A percentile compares a stretch with the other conserved stretches of the same genome.
Conservation (phyloP, 1,140 invertebrate species). For the Phthorimaea operculella region DNA sequence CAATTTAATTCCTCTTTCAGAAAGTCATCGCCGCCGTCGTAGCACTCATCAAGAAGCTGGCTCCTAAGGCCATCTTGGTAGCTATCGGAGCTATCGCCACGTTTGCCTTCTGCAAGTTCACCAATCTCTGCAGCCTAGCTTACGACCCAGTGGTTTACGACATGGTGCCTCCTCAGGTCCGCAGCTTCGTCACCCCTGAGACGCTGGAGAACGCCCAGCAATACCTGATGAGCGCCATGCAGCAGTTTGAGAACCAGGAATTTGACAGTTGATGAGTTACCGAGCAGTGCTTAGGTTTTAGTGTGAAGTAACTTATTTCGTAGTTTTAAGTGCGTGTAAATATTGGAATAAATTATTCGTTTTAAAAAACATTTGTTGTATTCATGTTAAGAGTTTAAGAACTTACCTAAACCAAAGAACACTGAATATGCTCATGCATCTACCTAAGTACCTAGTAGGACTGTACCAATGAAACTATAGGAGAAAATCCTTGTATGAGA, state of each 20-base stretch:
- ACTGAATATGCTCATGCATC: too few species aligned
- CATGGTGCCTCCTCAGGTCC: background rate
- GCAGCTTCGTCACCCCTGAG: background rate
- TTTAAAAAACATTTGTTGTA: too few species aligned
- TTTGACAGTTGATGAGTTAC: too few species aligned
- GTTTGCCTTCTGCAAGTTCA: conserved; percentile 18
- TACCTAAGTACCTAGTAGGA: too few species aligned
- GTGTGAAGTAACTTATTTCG: background rate
- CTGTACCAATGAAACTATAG: too few species aligned
- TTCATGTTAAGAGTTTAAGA: too few species aligned
- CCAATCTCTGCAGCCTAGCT: conserved; percentile 11
- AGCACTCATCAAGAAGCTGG: background rate
- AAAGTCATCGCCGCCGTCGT: background rate
- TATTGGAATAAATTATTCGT: background rate
- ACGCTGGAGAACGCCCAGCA: background rate
- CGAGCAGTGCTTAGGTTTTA: background rate
- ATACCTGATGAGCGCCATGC: background rate
- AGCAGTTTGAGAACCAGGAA: background rate
- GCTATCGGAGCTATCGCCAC: conserved; percentile 8
- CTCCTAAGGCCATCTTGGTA: conserved; percentile 9
- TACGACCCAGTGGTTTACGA: background rate
- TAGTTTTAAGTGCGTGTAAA: conserved; percentile 1
- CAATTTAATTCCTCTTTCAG: background rate
- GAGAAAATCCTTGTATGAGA: too few species aligned
- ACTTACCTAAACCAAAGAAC: too few species aligned